Conservation (phyloP, 2,113 vertebrate species). For the Heptranchias perlo region DNA sequence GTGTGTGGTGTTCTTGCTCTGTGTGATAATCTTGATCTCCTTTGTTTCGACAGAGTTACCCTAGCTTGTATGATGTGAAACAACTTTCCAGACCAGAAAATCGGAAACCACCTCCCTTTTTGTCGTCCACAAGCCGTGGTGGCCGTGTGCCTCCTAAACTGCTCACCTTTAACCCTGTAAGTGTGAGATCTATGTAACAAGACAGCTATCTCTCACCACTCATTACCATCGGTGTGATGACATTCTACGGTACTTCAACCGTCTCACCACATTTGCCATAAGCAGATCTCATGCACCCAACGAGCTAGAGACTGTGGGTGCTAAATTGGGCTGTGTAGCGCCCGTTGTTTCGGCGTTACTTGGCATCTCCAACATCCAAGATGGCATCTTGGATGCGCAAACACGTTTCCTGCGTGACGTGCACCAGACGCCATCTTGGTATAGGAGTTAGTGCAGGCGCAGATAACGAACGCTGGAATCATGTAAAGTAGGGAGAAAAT, state of each 20-base stretch:
- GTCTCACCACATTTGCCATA: background rate
- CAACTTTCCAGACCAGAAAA: conserved; percentile 40
- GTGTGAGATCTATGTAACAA: conserved; percentile 40
- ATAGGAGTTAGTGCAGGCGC: too few species aligned
- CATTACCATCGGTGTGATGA: background rate
- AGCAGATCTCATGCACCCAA: background rate
- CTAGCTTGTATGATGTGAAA: conserved; percentile 49
- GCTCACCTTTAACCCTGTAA: conserved; percentile 49
- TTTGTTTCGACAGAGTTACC: conserved; percentile 32
- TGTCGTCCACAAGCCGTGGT: conserved; percentile 52
- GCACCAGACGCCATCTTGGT: too few species aligned
- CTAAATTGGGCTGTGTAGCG: too few species aligned
- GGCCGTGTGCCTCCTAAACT: background rate
- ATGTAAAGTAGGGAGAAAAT: too few species aligned
- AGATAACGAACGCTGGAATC: too few species aligned
- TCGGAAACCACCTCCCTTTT: conserved; percentile 49
- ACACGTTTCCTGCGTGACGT: too few species aligned
- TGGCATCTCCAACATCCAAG: too few species aligned
- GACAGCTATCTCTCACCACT: background rate
- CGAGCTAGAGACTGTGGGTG: background rate
- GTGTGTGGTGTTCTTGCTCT: background rate
- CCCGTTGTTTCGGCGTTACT: too few species aligned
- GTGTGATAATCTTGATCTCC: background rate
- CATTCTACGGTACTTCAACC: background rate
- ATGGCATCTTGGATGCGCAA: too few species aligned